Evolutionary conservation across 2,113 vertebrate genomes (phyloP).

Genomic region (Xiphias gladius): DNA sequence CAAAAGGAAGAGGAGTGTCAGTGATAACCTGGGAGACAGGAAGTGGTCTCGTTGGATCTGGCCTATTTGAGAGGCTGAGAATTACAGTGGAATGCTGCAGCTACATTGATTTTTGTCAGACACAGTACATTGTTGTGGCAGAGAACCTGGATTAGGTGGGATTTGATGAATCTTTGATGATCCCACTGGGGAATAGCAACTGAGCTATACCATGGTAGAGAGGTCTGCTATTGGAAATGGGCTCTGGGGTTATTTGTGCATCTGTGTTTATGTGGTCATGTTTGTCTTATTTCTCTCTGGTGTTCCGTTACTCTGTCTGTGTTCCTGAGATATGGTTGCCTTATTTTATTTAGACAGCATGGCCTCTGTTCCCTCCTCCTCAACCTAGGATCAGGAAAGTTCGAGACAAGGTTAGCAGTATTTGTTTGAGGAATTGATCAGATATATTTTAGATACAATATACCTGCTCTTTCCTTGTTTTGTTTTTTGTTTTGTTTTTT

Average conservation of each 20-base stretch:
- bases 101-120: conserved; percentile 42
- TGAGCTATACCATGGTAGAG: not conserved
- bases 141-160: conserved; percentile 33
- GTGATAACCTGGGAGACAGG: conserved; percentile 68
- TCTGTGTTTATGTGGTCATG: conserved; percentile 20
- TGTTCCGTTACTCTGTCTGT: conserved; percentile 40
- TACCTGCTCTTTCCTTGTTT: not conserved
- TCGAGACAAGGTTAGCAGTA: not conserved
- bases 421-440: conserved; percentile 18
- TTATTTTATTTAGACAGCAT: conserved; percentile 31
- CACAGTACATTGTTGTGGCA: conserved; percentile 8
- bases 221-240: not conserved
- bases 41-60: conserved; percentile 53
- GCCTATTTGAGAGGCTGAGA: conserved; percentile 32
- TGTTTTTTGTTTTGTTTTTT: no score
- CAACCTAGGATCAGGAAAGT: no score
- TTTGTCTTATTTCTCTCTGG: conserved; percentile 34
- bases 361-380: conserved; percentile 21
- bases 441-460: not conserved
- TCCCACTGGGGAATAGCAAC: conserved; percentile 5
- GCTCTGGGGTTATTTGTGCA: conserved; percentile 23
- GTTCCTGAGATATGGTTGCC: conserved; percentile 39
- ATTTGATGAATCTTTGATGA: conserved; percentile 42
- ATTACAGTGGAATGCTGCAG: conserved; percentile 53
- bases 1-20: conserved; percentile 71